Evolutionary conservation across 2,888 invertebrate genomes (phyloP), one percentile per base, ranked within the genome.

Genomic region (Nomada hirtipes): DNA sequence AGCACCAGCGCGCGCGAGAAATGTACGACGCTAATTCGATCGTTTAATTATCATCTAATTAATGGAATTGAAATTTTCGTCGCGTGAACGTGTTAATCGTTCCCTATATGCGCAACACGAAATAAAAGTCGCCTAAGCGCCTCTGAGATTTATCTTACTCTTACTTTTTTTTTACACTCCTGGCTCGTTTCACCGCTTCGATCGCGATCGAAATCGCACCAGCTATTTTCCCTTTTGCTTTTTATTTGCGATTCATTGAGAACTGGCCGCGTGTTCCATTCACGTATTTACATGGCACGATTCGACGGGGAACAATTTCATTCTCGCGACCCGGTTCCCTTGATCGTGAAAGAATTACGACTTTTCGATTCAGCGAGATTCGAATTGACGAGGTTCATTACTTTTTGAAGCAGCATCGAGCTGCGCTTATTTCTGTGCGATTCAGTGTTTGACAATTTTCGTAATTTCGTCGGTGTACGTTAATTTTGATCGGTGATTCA

Each of bases 51-150:
- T 75, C 2, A 11, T 70, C 74, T 85, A 81, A 74, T 42, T 80
- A 85, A 79, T 71, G 80, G 68, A 81, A 81, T 76, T 76, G 71
- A 20, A 63, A 73, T 75, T 52, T 59, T 69, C 55, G 29, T 29
- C 59, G 68, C 44, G 73, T 52, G 79, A 60, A 82, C 71, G 71
- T 36, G 50, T 72, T 47, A 57, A 65, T 79, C 69, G 53, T 78
- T 76, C n/a, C 26, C 61, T 67, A 77, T 50, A 79, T n/a, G 79
- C 79, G 63, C 60, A 74, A 78, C 72, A 70, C 79, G 76, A 86
- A 86, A 77, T 77, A 72, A 87, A 77, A 63, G 79, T 84, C 87
- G 76, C 79, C 79, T 83, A 85, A 79, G 74, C 81, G 82, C 76
- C 20, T 75, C 73, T 60, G 26, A 13, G 47, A 50, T 71, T 69